phyloP scores from a whole-genome alignment of 30 jellyfish, hydroid and myxozoan species.

The Phacellophora camtschatica region DNA sequence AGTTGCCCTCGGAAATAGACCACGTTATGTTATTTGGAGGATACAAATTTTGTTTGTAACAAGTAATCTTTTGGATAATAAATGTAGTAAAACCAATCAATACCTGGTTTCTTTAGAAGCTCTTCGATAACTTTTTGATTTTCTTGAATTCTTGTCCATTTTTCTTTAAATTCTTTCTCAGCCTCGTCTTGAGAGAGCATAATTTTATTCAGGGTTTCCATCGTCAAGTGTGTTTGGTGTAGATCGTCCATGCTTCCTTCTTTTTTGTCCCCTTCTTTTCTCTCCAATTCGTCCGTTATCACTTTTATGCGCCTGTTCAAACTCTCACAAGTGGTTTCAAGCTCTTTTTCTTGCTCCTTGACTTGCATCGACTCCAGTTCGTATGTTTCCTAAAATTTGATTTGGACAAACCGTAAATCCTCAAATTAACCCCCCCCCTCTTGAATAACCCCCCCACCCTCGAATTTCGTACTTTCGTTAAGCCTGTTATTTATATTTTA shows the following conservation, averaged over 20 bases:
- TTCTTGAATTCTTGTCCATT: conserved; percentile 7
- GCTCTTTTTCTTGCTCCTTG: neutral
- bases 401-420: no score
- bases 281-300: neutral
- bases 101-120: conserved; percentile 39
- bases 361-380: neutral
- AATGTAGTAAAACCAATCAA: no score
- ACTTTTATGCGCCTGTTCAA: neutral
- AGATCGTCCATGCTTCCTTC: neutral
- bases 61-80: no score
- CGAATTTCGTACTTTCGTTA: no score
- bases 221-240: neutral
- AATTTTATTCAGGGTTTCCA: neutral
- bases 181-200: neutral
- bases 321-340: neutral
- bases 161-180: neutral
- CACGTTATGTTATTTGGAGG: no score
- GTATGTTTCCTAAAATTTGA: conserved; percentile 34
- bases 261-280: neutral
- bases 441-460: no score
- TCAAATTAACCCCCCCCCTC: no score
- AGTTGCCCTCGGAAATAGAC: no score
- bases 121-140: conserved; percentile 13
- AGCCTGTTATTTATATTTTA: no score
- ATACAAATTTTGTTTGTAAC: no score